A percentile compares a stretch with the other conserved stretches of the same genome.
Conservation (phyloP, 2,113 vertebrate species). For the Typhlomys cinereus region DNA sequence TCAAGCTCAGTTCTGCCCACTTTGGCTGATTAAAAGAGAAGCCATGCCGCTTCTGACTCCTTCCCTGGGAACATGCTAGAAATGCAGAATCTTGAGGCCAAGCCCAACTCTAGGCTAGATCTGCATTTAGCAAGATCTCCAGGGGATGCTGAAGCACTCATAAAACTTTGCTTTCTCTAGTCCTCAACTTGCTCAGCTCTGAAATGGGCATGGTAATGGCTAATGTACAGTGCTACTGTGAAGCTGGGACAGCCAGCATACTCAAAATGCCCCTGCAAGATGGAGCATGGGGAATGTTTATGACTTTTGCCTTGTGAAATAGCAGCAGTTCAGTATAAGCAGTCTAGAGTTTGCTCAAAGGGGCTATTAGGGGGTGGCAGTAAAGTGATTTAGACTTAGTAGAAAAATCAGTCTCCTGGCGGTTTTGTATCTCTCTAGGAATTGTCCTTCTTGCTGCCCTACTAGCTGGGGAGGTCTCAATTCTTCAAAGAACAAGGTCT, state of each 20-base stretch:
- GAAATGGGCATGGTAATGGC: background rate
- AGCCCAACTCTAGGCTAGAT: background rate
- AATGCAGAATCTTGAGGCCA: background rate
- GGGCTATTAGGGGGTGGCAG: too few species aligned
- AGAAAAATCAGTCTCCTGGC: too few species aligned
- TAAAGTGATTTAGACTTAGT: too few species aligned
- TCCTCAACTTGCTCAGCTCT: background rate
- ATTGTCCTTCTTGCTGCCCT: background rate
- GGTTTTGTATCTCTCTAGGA: background rate
- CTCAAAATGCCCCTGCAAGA: background rate
- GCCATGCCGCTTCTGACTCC: background rate
- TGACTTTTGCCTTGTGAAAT: background rate
- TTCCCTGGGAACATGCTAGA: background rate
- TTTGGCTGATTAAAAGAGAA: background rate
- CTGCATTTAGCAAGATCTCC: background rate
- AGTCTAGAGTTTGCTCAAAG: background rate
- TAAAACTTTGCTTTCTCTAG: background rate
- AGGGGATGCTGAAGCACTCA: background rate
- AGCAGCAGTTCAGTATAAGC: background rate
- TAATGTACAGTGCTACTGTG: background rate
- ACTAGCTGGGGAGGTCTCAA: background rate
- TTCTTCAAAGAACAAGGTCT: background rate
- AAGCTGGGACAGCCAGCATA: background rate
- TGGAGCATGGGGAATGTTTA: fast-evolving
- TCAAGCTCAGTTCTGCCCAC: background rate